Evolutionary conservation across 2,888 invertebrate genomes (phyloP).

Genomic region (Ariolimax columbianus): DNA sequence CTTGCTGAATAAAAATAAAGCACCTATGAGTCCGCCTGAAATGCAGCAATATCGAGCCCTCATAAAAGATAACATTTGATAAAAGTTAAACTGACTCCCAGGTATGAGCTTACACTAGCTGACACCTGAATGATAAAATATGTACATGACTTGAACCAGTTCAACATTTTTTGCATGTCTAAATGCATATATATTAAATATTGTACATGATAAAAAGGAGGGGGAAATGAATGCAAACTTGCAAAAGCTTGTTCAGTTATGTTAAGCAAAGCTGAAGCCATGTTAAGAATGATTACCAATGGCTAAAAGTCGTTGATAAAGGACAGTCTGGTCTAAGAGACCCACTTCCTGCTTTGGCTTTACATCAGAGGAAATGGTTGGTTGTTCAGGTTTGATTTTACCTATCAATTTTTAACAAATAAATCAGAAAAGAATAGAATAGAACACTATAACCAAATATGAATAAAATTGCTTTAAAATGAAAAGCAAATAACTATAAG

Average conservation of each 20-base stretch:
- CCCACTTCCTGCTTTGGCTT: neutral
- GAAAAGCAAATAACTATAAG: neutral
- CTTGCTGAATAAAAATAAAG: no score
- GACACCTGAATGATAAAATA: no score
- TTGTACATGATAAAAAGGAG: no score
- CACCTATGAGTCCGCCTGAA: no score
- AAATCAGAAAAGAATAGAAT: neutral
- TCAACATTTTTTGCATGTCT: no score
- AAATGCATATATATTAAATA: no score
- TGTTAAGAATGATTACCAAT: slow-evolving; percentile 22
- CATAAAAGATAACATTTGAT: no score
- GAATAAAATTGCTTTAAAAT: neutral
- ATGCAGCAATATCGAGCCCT: no score
- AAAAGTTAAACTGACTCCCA: no score
- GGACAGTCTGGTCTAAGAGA: slow-evolving; percentile 33
- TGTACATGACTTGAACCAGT: no score
- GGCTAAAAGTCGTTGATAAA: slow-evolving; percentile 30
- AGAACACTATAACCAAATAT: neutral
- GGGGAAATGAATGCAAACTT: no score
- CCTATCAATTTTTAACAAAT: neutral
- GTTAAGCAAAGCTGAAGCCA: neutral
- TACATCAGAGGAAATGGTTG: neutral
- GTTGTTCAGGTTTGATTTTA: neutral
- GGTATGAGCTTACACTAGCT: no score
- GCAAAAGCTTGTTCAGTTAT: neutral